phyloP scores from a whole-genome alignment of 2,797 vertebrate genomes.

The Sebastes kiyomatsui region DNA sequence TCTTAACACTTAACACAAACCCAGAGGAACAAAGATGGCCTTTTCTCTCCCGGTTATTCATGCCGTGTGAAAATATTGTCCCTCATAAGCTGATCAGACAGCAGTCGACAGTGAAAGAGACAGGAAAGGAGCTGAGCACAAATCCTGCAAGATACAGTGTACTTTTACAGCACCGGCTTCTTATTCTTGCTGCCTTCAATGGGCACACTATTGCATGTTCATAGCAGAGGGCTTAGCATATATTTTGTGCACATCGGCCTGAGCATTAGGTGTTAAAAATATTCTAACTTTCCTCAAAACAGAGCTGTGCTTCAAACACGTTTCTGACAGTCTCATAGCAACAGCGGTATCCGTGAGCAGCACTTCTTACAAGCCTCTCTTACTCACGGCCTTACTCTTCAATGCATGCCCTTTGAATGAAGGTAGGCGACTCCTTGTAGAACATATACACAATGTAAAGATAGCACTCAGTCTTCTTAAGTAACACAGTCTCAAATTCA shows the following conservation, averaged over 20 bases:
- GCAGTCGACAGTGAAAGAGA: constrained; percentile 8
- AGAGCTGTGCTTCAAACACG: constrained; percentile 43
- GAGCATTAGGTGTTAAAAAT: constrained; percentile 58
- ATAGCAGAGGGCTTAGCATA: constrained; percentile 43
- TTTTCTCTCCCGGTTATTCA: constrained; percentile 38
- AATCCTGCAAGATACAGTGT: not conserved
- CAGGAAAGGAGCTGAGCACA: constrained; percentile 6
- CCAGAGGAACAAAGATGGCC: constrained; percentile 14
- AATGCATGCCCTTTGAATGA: constrained; percentile 53
- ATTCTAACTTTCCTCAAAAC: constrained; percentile 56
- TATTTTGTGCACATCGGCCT: not conserved
- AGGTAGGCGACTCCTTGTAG: constrained; percentile 58
- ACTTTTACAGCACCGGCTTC: not conserved
- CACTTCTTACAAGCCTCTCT: constrained; percentile 47
- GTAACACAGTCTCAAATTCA: constrained; percentile 53
- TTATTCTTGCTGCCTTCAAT: constrained; percentile 10
- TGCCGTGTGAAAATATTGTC: constrained; percentile 8
- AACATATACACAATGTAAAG: constrained; percentile 64
- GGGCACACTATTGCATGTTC: constrained; percentile 2
- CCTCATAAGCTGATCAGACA: constrained; percentile 27
- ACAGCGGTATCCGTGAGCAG: constrained; percentile 54
- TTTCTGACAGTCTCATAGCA: constrained; percentile 72
- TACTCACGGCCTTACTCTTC: constrained; percentile 42
- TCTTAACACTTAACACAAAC: constrained; percentile 22
- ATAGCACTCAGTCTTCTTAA: constrained; percentile 56